Evolutionary conservation across 92 coral and sea anemone genomes (phyloP).

Genomic region (Hydrozoanthus gracilis): DNA sequence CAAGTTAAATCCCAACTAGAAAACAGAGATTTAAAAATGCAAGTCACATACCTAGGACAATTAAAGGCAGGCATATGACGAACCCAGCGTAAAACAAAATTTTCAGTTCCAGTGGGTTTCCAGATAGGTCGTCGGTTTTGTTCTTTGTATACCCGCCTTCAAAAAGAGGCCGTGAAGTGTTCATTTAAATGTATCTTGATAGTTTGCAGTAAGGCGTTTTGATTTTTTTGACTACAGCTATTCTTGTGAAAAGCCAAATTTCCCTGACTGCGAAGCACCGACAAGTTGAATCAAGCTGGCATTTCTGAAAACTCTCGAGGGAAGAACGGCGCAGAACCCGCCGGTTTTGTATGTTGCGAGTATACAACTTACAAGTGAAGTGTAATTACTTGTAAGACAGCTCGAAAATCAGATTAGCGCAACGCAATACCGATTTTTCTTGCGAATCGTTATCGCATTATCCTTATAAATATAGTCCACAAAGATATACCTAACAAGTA

Average conservation of each 20-base stretch:
- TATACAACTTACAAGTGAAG: background rate
- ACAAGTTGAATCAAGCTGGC: no score
- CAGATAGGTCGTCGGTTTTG: background rate
- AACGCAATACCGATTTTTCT: background rate
- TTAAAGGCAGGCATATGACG: slow-evolving; percentile 70
- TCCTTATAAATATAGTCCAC: background rate
- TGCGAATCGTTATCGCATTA: background rate
- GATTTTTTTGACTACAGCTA: no score
- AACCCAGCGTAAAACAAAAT: slow-evolving; percentile 79
- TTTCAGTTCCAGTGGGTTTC: slow-evolving; percentile 74
- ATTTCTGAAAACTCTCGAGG: no score
- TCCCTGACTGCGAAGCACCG: no score
- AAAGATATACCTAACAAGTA: background rate
- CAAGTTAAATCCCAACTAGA: background rate
- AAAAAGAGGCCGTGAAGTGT: background rate
- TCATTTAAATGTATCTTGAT: background rate
- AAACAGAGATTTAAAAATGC: background rate
- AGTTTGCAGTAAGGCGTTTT: no score
- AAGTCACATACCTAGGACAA: slow-evolving; percentile 73
- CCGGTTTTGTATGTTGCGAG: no score
- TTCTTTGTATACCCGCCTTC: background rate
- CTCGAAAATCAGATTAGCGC: background rate
- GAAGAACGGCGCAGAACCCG: no score
- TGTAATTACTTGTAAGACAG: background rate
- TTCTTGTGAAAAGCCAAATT: no score